Evolutionary conservation across 2,797 vertebrate species (phyloP), one percentile per base, ranked within the genome.

Genomic region (Phalanger gymnotis): DNA sequence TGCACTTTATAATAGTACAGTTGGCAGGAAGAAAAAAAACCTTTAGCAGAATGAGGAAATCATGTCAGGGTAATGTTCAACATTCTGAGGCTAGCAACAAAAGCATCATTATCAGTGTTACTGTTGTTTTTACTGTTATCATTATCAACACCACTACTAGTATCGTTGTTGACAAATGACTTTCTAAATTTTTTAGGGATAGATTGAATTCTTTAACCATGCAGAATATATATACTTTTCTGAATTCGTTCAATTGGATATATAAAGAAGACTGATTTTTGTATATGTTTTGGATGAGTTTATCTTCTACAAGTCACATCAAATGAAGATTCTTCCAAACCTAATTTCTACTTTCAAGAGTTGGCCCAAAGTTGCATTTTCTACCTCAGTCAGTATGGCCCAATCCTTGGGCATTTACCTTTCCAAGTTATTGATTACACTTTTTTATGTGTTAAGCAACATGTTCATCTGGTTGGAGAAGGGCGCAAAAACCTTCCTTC

Each of bases 1-100:
- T 97, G 95, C 95, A 95, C 93, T 97, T 96, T 97, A 56, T 90
- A 97, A 93, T 92, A 98, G 94, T 97, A 96, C 81, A 95, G 94
- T 96, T 95, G 95, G 54, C 92, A 97, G 96, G 92, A 96, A 96
- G 66, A 0, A 0, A 90, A 93, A 97, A 91, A 19, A 53, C 22
- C 16, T 96, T 22, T 7, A 22, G 52, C 90, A 1, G 2, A 96
- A 96, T 96, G 61, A 91, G 93, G 93, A 95, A 97, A 97, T 53
- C 53, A 92, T 55, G 54, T 94, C 96, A 55, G 87, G 90, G 91
- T 95, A 94, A 91, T 53, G 47, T 53, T 81, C 61, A 93, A 81
- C 89, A 97, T 90, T 91, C 28, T 52, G 53, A 28, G 30, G 1
- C 52, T 89, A 66, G 4, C 5, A 90, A 93, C 91, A 97, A 95